Conservation (phyloP, 2,888 invertebrate species). For the Cancer borealis region DNA sequence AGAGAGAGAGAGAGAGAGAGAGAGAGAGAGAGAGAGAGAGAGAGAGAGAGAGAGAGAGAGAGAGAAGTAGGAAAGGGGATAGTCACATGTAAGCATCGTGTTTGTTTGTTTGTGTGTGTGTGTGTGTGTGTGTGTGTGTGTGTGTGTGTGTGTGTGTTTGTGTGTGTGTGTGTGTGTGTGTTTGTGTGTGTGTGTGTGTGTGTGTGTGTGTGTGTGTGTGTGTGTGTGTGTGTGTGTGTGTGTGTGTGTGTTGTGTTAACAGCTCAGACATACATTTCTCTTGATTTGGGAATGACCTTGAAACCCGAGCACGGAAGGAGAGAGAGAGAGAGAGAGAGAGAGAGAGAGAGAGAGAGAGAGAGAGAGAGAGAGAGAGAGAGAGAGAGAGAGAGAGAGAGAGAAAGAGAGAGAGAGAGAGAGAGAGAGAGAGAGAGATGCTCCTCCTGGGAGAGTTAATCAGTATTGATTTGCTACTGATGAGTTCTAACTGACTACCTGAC, state of each 20-base stretch:
- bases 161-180: background rate
- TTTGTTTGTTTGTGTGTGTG: too few species aligned
- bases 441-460: background rate
- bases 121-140: too few species aligned
- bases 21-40: slow-evolving; percentile 40
- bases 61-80: background rate
- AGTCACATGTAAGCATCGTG: too few species aligned
- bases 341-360: slow-evolving; percentile 40
- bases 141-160: background rate
- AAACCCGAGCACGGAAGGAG: background rate
- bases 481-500: background rate
- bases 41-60: slow-evolving; percentile 23
- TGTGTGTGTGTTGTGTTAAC: background rate
- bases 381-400: slow-evolving; percentile 40
- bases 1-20: slow-evolving; percentile 40
- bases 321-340: background rate
- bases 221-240: background rate
- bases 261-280: background rate
- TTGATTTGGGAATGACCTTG: background rate
- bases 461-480: background rate
- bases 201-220: background rate
- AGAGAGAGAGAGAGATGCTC: background rate
- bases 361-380: slow-evolving; percentile 40
- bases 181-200: too few species aligned
- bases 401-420: slow-evolving; percentile 31